phyloP scores from a whole-genome alignment of 2,113 vertebrate genomes.

The Hippocampus guttulatus region DNA sequence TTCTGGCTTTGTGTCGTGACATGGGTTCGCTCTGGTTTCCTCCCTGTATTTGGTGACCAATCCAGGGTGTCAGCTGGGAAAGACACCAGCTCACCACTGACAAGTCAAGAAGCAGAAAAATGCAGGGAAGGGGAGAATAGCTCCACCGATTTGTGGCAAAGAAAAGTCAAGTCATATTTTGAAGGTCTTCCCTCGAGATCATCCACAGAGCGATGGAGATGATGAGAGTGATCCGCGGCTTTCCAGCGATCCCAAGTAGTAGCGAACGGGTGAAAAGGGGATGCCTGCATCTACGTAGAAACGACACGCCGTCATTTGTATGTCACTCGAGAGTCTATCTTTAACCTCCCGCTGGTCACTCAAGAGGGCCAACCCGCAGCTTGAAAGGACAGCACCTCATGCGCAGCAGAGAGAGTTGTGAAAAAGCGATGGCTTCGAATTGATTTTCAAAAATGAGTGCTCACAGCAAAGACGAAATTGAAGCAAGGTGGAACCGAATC shows the following conservation, averaged over 20 bases:
- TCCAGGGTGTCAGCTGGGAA: not conserved
- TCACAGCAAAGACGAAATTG: not conserved
- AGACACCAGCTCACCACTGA: not conserved
- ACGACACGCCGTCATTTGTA: not conserved
- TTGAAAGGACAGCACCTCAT: conserved; percentile 3
- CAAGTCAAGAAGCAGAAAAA: not conserved
- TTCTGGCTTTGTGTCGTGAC: not conserved
- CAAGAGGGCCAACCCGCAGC: conserved; percentile 10
- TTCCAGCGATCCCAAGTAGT: not conserved
- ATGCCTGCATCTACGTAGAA: not conserved
- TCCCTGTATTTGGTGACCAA: not conserved
- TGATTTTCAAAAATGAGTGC: not conserved
- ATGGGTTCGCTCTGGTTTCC: not conserved
- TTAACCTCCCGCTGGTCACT: conserved; percentile 24
- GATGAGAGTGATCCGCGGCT: not conserved
- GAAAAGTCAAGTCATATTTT: not conserved
- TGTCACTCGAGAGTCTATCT: conserved; percentile 1
- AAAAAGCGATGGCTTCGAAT: not conserved
- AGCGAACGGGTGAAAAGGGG: conserved; percentile 4
- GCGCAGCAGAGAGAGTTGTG: not conserved
- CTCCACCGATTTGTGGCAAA: not conserved
- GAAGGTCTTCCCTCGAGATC: not conserved
- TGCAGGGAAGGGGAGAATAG: not conserved
- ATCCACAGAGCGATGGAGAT: not conserved
- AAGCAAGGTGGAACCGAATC: not conserved